Evolutionary conservation across 2,113 vertebrate species (phyloP), one percentile per base, ranked within the genome.

Genomic region (Carassius gibelio): DNA sequence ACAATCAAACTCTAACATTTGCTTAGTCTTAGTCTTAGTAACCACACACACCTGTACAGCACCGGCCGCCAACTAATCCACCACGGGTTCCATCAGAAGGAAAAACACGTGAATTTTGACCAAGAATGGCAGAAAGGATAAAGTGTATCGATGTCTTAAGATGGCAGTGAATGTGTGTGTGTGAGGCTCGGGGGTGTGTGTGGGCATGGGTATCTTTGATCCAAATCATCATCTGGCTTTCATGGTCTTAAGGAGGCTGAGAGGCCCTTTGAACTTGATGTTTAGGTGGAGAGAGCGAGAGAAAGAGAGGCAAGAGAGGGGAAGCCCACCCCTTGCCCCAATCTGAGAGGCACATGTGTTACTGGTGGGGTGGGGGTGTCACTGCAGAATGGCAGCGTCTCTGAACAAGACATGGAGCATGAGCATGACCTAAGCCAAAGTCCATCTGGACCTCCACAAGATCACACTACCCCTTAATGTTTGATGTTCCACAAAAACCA

Each of bases 161-260:
- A 94, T 93, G 92, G 88, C 89, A 86, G 84, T 89, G 48, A 89
- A 90, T 23, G 90, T 90, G 92, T 90, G 85, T 89, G 91, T 89
- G 91, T 90, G 91, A 91, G 92, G 90, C 86, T 89, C 84, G 6
- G 21, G 62, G 26, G 64, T 30, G 64, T 9, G 87, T 1, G 42
- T 0, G 64, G 87, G 72, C 36, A 75, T 57, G 79, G 79, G 80
- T 84, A 89, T 91, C 94, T 95, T 95, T 94, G 94, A 95, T 94
- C 93, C 92, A 90, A 83, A 91, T 92, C 92, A 93, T 94, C 93
- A 94, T 94, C 94, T 94, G 93, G 94, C 94, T 94, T 94, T 94
- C 94, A 94, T 94, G 94, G 92, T 94, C 93, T 93, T 91, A 90
- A 94, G 93, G 93, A 94, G 94, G 93, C 91, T 90, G 91, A 91